These are phyloP conservation scores for Heteromurus nitidus DNA, from an alignment of 2,888 invertebrate species.

Conservation along the genomic window DNA sequence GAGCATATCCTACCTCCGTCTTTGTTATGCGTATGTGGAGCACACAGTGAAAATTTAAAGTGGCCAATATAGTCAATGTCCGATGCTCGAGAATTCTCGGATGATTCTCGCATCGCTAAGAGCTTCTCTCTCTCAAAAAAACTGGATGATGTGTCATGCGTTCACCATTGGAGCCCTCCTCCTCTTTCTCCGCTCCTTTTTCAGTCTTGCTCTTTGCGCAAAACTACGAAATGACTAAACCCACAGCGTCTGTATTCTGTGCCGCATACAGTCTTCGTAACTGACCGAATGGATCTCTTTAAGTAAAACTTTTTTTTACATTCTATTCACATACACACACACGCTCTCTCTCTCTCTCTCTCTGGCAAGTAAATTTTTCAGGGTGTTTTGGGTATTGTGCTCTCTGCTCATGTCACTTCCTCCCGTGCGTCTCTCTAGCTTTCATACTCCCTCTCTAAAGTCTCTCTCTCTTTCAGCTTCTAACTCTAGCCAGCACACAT, in stretches of 20 bases:
- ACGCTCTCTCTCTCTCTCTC: not conserved
- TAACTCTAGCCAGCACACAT: not conserved
- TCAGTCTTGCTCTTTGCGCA: constrained; percentile 5
- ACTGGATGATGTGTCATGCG: constrained; percentile 58
- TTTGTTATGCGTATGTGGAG: constrained; percentile 33
- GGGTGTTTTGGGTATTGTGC: not conserved
- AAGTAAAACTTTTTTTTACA: not conserved
- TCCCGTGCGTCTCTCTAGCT: constrained; percentile 15
- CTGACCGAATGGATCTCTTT: constrained; percentile 33
- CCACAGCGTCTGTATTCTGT: constrained; percentile 1
- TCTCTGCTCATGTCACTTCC: constrained; percentile 19
- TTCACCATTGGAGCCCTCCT: constrained; percentile 48
- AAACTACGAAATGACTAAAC: constrained; percentile 25
- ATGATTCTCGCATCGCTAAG: constrained; percentile 60
- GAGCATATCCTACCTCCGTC: constrained; percentile 26
- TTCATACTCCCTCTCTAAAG: not conserved
- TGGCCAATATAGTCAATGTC: constrained; percentile 65
- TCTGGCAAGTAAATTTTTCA: not conserved
- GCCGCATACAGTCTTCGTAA: constrained; percentile 5
- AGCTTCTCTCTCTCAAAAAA: too few relatives aligned
- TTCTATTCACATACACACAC: not conserved
- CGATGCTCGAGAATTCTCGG: constrained; percentile 65
- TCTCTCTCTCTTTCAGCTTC: not conserved
- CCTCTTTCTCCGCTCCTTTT: constrained; percentile 31
- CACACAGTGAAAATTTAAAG: constrained; percentile 60